Evolutionary conservation across 2,797 vertebrate genomes (phyloP).

Genomic region (Sciurus vulgaris): DNA sequence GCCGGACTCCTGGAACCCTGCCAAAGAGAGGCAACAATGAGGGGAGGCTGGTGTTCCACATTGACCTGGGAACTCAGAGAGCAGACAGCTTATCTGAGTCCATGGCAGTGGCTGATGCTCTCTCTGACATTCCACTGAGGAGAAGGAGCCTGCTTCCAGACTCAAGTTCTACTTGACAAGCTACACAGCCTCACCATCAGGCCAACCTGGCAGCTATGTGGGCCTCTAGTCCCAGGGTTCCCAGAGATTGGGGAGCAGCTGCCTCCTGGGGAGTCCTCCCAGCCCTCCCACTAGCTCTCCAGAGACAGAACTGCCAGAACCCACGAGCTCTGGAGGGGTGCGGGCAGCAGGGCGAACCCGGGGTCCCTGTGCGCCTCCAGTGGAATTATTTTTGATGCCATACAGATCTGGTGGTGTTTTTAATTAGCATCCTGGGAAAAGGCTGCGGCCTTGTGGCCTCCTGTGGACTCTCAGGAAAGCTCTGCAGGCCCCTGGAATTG

Average conservation of each 20-base stretch:
- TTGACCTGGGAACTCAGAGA: background rate
- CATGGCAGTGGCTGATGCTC: background rate
- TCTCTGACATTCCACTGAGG: background rate
- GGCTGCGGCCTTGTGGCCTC: background rate
- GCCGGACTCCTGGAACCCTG: background rate
- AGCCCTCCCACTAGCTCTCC: background rate
- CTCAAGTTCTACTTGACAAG: background rate
- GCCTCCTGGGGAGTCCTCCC: background rate
- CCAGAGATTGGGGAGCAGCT: background rate
- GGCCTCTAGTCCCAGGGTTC: background rate
- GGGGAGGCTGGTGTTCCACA: background rate
- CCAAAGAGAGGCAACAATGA: background rate
- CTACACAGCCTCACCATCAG: background rate
- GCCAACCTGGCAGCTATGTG: background rate
- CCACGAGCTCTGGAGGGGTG: background rate
- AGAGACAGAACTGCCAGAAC: background rate
- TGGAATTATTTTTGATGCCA: conserved; percentile 45
- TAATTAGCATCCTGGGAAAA: conserved; percentile 82
- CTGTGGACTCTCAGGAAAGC: conserved; percentile 58
- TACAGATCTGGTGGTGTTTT: conserved; percentile 4
- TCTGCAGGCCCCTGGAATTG: background rate
- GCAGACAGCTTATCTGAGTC: background rate
- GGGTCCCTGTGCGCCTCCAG: background rate
- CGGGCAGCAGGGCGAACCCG: conserved; percentile 23
- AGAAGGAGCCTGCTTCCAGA: background rate